Conservation (phyloP, 2,888 invertebrate genomes). For the Stictocephala bisonia region DNA sequence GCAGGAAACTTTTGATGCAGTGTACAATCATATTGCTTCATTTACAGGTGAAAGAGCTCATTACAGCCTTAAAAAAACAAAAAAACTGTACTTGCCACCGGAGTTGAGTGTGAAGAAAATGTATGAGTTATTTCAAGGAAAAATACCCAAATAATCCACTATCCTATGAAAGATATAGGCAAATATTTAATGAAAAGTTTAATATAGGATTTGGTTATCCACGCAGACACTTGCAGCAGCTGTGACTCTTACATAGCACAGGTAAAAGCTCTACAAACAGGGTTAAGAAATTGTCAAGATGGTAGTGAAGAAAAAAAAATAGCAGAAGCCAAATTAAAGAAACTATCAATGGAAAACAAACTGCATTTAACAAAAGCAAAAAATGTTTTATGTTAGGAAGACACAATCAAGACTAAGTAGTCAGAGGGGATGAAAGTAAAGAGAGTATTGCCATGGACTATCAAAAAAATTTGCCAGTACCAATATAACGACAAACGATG, state of each 20-base stretch:
- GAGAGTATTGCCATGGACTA: slow-evolving; percentile 36
- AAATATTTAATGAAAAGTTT: slow-evolving; percentile 22
- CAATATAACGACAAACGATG: slow-evolving; percentile 42
- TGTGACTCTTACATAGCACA: slow-evolving; percentile 8
- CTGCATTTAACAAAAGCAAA: not conserved
- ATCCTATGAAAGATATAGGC: slow-evolving; percentile 31
- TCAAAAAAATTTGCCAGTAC: slow-evolving; percentile 19
- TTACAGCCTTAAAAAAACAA: slow-evolving; percentile 21
- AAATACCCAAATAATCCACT: not conserved
- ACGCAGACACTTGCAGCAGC: slow-evolving; percentile 31
- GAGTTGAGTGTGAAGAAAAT: slow-evolving; percentile 34
- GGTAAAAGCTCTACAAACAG: too few species aligned
- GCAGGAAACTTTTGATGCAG: not conserved
- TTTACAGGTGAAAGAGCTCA: slow-evolving; percentile 10
- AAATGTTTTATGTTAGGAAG: slow-evolving; percentile 3
- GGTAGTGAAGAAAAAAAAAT: not conserved
- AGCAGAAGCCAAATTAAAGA: slow-evolving; percentile 4
- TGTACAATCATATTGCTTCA: slow-evolving; percentile 7
- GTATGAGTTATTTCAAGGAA: not conserved
- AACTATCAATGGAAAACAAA: not conserved
- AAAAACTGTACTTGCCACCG: slow-evolving; percentile 12
- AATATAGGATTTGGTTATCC: slow-evolving; percentile 37
- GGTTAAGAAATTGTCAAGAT: slow-evolving; percentile 4
- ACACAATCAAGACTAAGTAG: not conserved
- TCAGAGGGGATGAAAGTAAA: not conserved